Conservation (phyloP, 2,113 vertebrate genomes). For the Gobius niger region DNA sequence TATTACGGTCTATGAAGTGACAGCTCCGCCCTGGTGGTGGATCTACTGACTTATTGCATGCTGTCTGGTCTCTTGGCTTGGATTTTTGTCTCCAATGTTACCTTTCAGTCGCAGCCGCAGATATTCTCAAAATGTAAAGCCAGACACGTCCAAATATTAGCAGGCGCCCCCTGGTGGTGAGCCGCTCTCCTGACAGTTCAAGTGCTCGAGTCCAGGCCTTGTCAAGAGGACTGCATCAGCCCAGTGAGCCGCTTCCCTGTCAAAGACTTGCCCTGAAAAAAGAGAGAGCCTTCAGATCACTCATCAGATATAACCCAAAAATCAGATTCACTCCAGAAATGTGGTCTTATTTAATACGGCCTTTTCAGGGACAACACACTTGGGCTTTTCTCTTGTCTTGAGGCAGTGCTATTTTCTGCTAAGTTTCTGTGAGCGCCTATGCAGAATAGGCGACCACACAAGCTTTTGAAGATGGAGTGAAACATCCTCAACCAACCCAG, state of each 20-base stretch:
- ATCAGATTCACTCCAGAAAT: no score
- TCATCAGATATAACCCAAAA: no score
- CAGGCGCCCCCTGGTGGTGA: constrained; percentile 27
- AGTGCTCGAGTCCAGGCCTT: constrained; percentile 39
- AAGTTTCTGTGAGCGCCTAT: no score
- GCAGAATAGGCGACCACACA: no score
- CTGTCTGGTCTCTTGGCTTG: constrained; percentile 56
- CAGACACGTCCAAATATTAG: constrained; percentile 30
- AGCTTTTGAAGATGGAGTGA: no score
- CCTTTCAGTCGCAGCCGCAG: constrained; percentile 27
- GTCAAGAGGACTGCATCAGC: constrained; percentile 99
- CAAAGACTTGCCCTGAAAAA: constrained; percentile 93
- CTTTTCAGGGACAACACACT: no score
- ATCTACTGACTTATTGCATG: constrained; percentile 77
- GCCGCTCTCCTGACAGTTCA: constrained; percentile 41
- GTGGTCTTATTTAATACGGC: no score
- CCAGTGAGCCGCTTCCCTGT: constrained; percentile 95
- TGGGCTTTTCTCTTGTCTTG: no score
- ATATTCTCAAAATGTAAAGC: constrained; percentile 5
- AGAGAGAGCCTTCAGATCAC: background rate
- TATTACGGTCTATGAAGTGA: constrained; percentile 34
- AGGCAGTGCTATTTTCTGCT: no score
- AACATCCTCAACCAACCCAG: no score
- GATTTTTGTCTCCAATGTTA: constrained; percentile 19
- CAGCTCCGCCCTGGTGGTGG: constrained; percentile 55